These are phyloP conservation scores for Omphaloscelis lunosa DNA, from an alignment of 2,888 invertebrate species.

Conservation along the genomic window DNA sequence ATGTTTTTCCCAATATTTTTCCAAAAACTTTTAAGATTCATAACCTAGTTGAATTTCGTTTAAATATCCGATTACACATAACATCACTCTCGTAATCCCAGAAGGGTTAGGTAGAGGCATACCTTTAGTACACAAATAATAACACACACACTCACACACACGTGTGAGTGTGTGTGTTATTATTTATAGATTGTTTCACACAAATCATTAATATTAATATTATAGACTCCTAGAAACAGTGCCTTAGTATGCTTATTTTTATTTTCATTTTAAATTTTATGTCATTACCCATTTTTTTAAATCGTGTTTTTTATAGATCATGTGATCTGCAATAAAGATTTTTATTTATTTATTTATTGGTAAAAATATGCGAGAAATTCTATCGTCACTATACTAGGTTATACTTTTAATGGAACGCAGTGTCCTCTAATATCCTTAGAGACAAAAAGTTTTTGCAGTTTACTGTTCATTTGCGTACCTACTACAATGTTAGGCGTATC, in stretches of 20 bases:
- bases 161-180: no score
- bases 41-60: background rate
- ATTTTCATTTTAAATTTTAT: no score
- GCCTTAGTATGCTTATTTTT: background rate
- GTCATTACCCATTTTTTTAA: no score
- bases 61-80: background rate
- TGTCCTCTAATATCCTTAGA: constrained; percentile 19
- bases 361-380: background rate
- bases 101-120: background rate
- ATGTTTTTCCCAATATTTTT: background rate
- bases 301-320: no score
- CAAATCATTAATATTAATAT: no score
- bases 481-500: constrained; percentile 16
- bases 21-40: background rate
- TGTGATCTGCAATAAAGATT: no score
- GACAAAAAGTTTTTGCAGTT: constrained; percentile 40
- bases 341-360: no score
- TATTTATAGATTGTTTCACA: no score
- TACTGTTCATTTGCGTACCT: constrained; percentile 28
- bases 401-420: constrained; percentile 17
- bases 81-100: background rate
- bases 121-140: background rate
- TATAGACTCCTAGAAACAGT: background rate
- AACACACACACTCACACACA: background rate
- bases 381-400: background rate